Percentiles rank a stretch among this genome's conserved stretches.
These are phyloP conservation scores for Calameuta filiformis DNA, from an alignment of 2,888 invertebrate species.

Conservation along the genomic window DNA sequence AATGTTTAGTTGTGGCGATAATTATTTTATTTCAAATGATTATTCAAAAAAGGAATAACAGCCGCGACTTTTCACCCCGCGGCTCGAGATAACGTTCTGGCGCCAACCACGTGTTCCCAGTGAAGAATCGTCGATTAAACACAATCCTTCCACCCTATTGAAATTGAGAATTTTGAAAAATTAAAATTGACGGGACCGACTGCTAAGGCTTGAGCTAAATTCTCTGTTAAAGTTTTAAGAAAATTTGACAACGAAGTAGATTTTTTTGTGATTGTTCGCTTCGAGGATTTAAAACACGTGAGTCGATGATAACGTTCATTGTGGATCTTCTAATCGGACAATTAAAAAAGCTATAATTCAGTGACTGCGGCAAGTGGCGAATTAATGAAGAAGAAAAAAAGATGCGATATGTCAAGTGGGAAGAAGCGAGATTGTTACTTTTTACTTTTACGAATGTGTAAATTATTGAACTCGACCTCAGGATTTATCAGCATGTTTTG, in stretches of 20 bases:
- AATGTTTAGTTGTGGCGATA: not conserved
- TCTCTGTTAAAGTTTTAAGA: too few species aligned
- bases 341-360: not conserved
- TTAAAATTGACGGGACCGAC: too few species aligned
- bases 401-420: too few species aligned
- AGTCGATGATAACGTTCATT: not conserved
- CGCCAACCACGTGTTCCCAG: not conserved
- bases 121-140: too few species aligned
- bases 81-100: not conserved
- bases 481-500: not conserved
- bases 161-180: not conserved
- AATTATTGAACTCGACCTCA: not conserved
- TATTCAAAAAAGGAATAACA: not conserved
- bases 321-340: not conserved
- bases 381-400: not conserved
- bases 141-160: not conserved
- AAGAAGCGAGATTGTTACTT: not conserved
- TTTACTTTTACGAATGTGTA: not conserved
- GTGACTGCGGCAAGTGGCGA: not conserved
- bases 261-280: too few species aligned
- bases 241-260: too few species aligned
- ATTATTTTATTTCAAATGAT: not conserved
- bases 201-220: not conserved
- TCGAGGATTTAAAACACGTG: not conserved
- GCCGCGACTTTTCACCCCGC: not conserved